Base-by-base conservation (phyloP, 1,140 invertebrate species). In the Drosophila fuyamai region DNA sequence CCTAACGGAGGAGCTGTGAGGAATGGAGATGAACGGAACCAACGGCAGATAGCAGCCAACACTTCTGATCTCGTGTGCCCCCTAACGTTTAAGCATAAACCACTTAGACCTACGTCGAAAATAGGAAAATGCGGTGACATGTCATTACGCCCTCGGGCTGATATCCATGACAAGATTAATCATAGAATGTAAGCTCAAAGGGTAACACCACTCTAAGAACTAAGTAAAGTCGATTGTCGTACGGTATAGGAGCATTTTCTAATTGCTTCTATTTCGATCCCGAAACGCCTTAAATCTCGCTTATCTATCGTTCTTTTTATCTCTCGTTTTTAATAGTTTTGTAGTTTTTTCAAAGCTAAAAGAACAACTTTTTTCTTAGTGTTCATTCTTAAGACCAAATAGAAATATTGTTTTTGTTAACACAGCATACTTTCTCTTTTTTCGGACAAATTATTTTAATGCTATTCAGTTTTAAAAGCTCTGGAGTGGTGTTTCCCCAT, bases 21-120 rank as follows among this genome's bases (percentile, higher is more conserved):
- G 43, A 10, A 58, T 14, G 3, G 4, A 35, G 29, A 9, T 5
- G 29, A 6, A 7, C 29, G 29, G 13, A 43, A 44, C 13, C 16
- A 27, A 47, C 57, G 18, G 48, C 5, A 13, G 18, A 12, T 12
- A 38, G 29, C 29, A 12, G 27, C 4, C 18, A 38, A 23, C 27
- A 40, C 16, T 68, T 29, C 27, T 36, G 61, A 71, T 70, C 63
- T 70, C 63, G 51, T 66, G 60, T 51, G 50, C 50, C 58, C 60
- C 36, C 18, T 41, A 29, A 32, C 27, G 4, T 23, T 40, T 27
- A 60, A 36, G 55, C 56, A 36, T 36, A 18, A 18, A 36, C 18
- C 27, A n/a, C 5, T 35, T 13, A 53, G 32, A 18, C 32, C 4
- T 53, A 36, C 5, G n/a, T 36, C 12, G 14, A 36, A 53, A 10